These are phyloP conservation scores for Scrobipalpa costella DNA, from an alignment of 2,888 invertebrate species.

Conservation along the genomic window DNA sequence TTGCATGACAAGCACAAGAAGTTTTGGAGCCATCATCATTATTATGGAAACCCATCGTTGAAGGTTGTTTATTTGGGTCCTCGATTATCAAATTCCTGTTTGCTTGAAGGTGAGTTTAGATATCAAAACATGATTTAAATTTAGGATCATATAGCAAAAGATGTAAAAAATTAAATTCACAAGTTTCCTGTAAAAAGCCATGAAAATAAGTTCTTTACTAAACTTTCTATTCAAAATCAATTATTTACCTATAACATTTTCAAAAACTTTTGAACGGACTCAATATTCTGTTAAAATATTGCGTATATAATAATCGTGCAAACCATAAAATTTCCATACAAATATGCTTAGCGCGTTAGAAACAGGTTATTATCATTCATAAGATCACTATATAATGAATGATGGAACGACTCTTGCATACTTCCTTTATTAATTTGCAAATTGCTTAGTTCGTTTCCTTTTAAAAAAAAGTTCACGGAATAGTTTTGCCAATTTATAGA, in stretches of 20 bases:
- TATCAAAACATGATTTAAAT: neutral
- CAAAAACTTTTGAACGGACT: neutral
- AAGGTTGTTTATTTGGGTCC: neutral
- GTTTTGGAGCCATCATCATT: constrained; percentile 65
- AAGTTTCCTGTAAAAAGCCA: no score
- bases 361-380: constrained; percentile 40
- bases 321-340: constrained; percentile 9
- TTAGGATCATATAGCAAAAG: no score
- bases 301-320: neutral
- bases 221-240: neutral
- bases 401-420: constrained; percentile 39
- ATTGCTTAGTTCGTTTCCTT: constrained; percentile 47
- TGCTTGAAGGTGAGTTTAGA: neutral
- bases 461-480: constrained; percentile 37
- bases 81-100: neutral
- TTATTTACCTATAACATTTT: neutral
- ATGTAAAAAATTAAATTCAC: no score
- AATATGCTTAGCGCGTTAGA: constrained; percentile 30
- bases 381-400: constrained; percentile 38
- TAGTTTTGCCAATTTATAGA: constrained; percentile 24
- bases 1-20: constrained; percentile 56
- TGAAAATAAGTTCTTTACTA: no score
- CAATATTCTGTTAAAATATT: neutral
- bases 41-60: constrained; percentile 31
- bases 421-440: constrained; percentile 51